phyloP scores from a whole-genome alignment of 2,888 invertebrate species.

The Disparrhopalites patrizii region DNA sequence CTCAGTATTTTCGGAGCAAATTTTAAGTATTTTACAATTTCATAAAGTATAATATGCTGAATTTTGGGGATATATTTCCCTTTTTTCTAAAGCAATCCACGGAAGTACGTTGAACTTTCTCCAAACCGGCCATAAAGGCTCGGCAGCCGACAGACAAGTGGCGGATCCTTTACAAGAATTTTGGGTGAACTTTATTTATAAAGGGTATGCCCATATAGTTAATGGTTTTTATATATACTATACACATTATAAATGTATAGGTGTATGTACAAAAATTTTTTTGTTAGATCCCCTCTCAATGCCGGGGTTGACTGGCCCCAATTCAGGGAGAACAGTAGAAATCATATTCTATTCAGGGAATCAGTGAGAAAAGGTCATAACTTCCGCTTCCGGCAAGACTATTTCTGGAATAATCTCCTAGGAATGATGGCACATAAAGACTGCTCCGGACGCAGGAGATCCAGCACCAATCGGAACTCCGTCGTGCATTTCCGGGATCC shows the following conservation, averaged over 20 bases:
- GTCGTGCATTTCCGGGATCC: conserved; percentile 20
- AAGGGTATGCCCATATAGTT: conserved; percentile 31
- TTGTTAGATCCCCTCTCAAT: conserved; percentile 36
- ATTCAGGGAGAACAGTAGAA: conserved; percentile 31
- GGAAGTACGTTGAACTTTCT: conserved; percentile 37
- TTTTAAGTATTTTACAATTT: no score
- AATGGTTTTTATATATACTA: no score
- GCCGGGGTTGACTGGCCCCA: conserved; percentile 42
- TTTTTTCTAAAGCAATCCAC: conserved; percentile 32
- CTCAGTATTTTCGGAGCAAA: neutral
- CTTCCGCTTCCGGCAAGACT: conserved; percentile 33
- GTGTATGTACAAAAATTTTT: no score
- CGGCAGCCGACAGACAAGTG: conserved; percentile 34
- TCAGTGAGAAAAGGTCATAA: conserved; percentile 19
- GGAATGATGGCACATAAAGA: conserved; percentile 19
- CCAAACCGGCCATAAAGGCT: conserved; percentile 32
- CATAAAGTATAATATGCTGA: no score
- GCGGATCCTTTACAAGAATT: conserved; percentile 31
- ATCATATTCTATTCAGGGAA: conserved; percentile 30
- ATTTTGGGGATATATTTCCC: neutral
- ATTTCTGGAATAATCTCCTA: conserved; percentile 37
- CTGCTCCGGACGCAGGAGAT: conserved; percentile 15
- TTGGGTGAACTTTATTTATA: conserved; percentile 43
- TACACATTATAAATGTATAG: no score
- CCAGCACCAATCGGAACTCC: conserved; percentile 7